Evolutionary conservation across 1,140 invertebrate species (phyloP).

Genomic region (Saccostrea echinata): DNA sequence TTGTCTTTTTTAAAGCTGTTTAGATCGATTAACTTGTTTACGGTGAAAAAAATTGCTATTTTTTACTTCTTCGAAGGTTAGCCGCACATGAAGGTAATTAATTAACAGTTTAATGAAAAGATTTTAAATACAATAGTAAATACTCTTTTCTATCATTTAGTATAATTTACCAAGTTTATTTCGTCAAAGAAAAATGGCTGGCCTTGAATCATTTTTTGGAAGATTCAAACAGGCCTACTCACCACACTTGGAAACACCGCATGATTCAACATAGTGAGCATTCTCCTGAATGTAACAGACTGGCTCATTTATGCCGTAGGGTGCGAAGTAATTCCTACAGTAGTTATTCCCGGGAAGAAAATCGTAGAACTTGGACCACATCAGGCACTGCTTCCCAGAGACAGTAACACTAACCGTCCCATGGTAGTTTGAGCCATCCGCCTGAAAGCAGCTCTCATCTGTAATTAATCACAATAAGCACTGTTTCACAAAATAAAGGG

Average conservation of each 20-base stretch:
- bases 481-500: too few relatives aligned
- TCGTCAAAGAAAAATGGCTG: too few relatives aligned
- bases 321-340: constrained; percentile 1
- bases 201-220: too few relatives aligned
- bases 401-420: not conserved
- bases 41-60: too few relatives aligned
- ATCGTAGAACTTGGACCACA: not conserved
- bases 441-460: not conserved
- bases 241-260: not conserved
- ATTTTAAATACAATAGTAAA: too few relatives aligned
- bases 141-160: too few relatives aligned
- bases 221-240: not conserved
- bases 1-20: too few relatives aligned
- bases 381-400: not conserved
- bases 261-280: not conserved
- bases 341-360: not conserved
- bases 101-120: too few relatives aligned
- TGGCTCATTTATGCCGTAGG: not conserved
- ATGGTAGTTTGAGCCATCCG: not conserved
- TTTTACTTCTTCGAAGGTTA: too few relatives aligned
- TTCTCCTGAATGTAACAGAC: not conserved
- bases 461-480: not conserved
- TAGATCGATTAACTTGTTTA: too few relatives aligned
- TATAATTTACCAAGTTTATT: too few relatives aligned
- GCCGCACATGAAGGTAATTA: too few relatives aligned